Percentiles rank a stretch among this genome's conserved stretches.
These are phyloP conservation scores for Hypomecis punctinalis DNA, from an alignment of 2,888 invertebrate species.

Conservation along the genomic window DNA sequence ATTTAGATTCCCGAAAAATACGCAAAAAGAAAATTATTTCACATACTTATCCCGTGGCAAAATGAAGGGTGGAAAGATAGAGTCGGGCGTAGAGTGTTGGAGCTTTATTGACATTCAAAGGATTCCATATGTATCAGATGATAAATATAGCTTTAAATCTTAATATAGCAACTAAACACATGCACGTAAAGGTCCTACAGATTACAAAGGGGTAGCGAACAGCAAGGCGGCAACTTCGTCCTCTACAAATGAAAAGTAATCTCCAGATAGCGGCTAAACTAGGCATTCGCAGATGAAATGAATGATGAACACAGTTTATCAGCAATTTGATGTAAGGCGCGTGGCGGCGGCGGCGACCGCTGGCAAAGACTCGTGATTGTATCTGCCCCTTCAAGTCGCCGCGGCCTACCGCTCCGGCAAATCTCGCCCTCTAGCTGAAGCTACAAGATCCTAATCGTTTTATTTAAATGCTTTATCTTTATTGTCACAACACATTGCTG, in stretches of 20 bases:
- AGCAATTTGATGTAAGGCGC: constrained; percentile 73
- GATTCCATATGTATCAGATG: no score
- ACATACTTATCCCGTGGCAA: no score
- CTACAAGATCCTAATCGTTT: constrained; percentile 65
- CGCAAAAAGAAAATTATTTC: no score
- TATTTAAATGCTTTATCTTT: constrained; percentile 69
- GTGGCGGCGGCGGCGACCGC: constrained; percentile 70
- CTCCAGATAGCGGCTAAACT: constrained; percentile 40
- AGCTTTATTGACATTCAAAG: no score
- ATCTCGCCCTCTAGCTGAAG: constrained; percentile 62
- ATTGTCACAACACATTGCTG: constrained; percentile 47
- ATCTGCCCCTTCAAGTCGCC: constrained; percentile 77
- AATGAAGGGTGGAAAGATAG: no score
- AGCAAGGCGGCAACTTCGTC: constrained; percentile 15
- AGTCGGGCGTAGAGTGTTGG: no score
- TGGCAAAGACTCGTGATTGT: constrained; percentile 71
- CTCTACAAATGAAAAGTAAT: constrained; percentile 25
- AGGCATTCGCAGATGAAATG: constrained; percentile 68
- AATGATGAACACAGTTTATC: constrained; percentile 74
- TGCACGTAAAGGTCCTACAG: no score
- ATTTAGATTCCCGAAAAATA: no score
- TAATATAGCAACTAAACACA: no score
- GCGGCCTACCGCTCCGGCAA: constrained; percentile 59
- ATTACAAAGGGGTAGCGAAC: neutral
- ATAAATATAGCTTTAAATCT: no score